Evolutionary conservation across 2,113 vertebrate genomes (phyloP).

Genomic region (Anarrhichthys ocellatus): DNA sequence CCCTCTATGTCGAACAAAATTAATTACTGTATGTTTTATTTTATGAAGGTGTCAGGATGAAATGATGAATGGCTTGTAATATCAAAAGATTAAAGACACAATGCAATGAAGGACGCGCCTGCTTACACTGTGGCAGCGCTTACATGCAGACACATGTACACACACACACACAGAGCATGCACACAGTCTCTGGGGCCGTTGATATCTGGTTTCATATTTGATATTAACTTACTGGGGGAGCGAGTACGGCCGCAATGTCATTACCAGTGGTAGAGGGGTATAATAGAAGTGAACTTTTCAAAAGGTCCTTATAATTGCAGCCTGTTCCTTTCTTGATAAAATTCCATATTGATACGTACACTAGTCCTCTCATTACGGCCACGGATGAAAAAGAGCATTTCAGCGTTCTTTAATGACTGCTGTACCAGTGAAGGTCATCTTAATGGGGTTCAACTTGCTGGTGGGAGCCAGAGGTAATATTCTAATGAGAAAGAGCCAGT

Average conservation of each 20-base stretch:
- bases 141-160: slow-evolving; percentile 58
- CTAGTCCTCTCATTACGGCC: slow-evolving; percentile 81
- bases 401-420: slow-evolving; percentile 78
- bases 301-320: slow-evolving; percentile 84
- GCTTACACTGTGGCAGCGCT: slow-evolving; percentile 65
- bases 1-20: slow-evolving; percentile 81
- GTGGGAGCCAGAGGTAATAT: slow-evolving; percentile 81
- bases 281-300: slow-evolving; percentile 87
- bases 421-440: slow-evolving; percentile 83
- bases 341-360: slow-evolving; percentile 82
- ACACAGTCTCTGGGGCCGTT: slow-evolving; percentile 75
- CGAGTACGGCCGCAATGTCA: slow-evolving; percentile 79
- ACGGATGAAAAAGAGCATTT: slow-evolving; percentile 82
- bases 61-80: slow-evolving; percentile 90
- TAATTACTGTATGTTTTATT: slow-evolving; percentile 90
- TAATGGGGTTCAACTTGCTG: slow-evolving; percentile 82
- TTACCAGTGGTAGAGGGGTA: slow-evolving; percentile 79
- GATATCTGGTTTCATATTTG: slow-evolving; percentile 79
- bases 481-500: slow-evolving; percentile 82
- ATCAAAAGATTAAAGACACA: slow-evolving; percentile 83
- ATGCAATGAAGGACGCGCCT: slow-evolving; percentile 73
- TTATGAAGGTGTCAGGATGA: slow-evolving; percentile 85
- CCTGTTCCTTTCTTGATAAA: slow-evolving; percentile 76
- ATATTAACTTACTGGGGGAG: slow-evolving; percentile 83
- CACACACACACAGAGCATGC: slow-evolving; percentile 31